Evolutionary conservation across 2,888 invertebrate species (phyloP), one percentile per base, ranked within the genome.

Genomic region (Meta bourneti): DNA sequence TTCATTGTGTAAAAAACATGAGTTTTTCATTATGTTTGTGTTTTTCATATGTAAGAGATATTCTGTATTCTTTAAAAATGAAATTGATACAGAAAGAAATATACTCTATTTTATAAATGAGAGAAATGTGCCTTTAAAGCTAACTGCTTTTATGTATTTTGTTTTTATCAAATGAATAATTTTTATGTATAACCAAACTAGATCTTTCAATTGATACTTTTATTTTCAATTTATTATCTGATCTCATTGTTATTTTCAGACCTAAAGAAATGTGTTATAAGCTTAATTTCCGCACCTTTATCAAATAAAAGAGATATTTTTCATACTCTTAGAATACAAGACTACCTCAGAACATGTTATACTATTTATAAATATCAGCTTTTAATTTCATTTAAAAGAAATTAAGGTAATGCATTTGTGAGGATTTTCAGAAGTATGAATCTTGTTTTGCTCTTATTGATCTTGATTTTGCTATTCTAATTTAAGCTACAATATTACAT

Each of bases 101-200:
- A 84, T 61, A 84, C 61, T 75, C 82, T 83, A 72, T 83, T 83
- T 83, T 83, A 51, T 83, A 52, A 80, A 84, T 52, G 77, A 75
- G 75, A 48, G 48, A 84, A 84, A 75, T 84, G 84, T 84, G 84
- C 84, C 84, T 84, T 84, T 54, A 61, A 84, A 84, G 75, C 84
- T 84, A 54, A 16, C 7, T 75, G 19, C 48, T 81, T 81, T 81
- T 70, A 81, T 48, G 48, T 69, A 69, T 52, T 81, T 81, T 81
- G 54, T 61, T 52, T 19, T 61, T 54, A 52, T 78, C 19, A 61
- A 34, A 61, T 77, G 48, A 13, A 48, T 77, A 16, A 77, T 52
- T 51, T 52, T 61, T 9, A 79, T 79, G n/a, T 79, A 61, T 79
- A 54, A n/a, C 20, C 8, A 54, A 77, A 49, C 52, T 19, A 20